phyloP scores from a whole-genome alignment of 2,888 invertebrate genomes.

The Stenchaetothrips biformis region DNA sequence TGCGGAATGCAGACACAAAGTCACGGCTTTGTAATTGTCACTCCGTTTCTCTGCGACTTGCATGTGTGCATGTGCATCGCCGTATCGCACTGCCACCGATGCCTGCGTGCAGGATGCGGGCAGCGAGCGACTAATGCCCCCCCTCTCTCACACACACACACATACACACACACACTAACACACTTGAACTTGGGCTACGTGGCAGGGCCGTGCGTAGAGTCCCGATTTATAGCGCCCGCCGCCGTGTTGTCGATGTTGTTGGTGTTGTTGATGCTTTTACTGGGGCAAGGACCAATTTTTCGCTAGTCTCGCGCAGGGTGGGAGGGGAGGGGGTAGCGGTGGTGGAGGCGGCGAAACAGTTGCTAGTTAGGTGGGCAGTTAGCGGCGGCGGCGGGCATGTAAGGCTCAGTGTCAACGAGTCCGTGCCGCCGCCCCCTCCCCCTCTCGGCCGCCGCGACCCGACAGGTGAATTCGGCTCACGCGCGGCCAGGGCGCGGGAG shows the following conservation, averaged over 20 bases:
- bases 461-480: slow-evolving; percentile 5
- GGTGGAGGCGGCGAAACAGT: not conserved
- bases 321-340: not conserved
- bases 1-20: too few relatives aligned
- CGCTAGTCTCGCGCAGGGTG: not conserved
- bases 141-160: not conserved
- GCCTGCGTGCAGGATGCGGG: not conserved
- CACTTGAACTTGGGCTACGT: not conserved
- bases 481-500: not conserved
- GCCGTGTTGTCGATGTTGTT: too few relatives aligned
- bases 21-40: too few relatives aligned
- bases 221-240: not conserved
- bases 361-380: not conserved
- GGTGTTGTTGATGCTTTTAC: not conserved
- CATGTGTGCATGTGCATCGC: too few relatives aligned
- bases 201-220: not conserved
- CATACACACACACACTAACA: slow-evolving; percentile 5
- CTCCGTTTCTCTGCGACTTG: too few relatives aligned
- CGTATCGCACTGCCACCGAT: too few relatives aligned
- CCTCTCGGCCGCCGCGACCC: not conserved
- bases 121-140: not conserved
- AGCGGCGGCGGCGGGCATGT: not conserved
- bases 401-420: slow-evolving; percentile 7
- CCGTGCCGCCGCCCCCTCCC: not conserved
- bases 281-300: slow-evolving; percentile 18